These are phyloP conservation scores for Caenorhabditis inopinata DNA, from an alignment of 1,140 invertebrate genomes.

Conservation along the genomic window DNA sequence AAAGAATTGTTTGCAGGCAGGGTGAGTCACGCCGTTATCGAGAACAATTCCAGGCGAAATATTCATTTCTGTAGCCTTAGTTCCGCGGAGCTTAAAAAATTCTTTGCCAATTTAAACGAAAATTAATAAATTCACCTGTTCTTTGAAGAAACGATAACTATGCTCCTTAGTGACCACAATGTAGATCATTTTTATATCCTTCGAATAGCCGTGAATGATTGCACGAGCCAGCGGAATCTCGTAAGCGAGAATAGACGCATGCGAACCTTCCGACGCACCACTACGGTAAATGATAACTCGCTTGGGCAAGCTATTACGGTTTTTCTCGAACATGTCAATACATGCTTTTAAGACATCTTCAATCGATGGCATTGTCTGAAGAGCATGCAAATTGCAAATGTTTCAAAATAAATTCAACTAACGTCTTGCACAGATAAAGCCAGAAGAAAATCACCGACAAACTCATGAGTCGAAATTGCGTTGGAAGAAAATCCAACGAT, in stretches of 20 bases:
- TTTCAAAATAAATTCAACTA: not conserved
- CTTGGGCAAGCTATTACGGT: conserved; percentile 7
- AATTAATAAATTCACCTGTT: conserved; percentile 40
- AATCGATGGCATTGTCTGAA: conserved; percentile 31
- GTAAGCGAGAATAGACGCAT: conserved; percentile 29
- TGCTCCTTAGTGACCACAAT: conserved; percentile 49
- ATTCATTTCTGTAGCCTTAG: conserved; percentile 45
- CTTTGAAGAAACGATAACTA: conserved; percentile 35
- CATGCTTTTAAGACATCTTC: conserved; percentile 24
- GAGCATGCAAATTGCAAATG: not conserved
- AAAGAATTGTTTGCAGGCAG: conserved; percentile 48
- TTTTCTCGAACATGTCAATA: not conserved
- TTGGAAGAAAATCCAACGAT: conserved; percentile 50
- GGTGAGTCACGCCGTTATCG: conserved; percentile 34
- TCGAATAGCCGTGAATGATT: not conserved
- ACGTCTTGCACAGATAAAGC: conserved; percentile 38
- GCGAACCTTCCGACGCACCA: conserved; percentile 48
- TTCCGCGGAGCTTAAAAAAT: not conserved
- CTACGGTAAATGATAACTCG: conserved; percentile 46
- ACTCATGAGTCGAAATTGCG: conserved; percentile 33
- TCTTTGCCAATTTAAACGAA: no score
- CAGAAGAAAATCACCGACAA: conserved; percentile 50
- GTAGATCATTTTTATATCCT: conserved; percentile 43
- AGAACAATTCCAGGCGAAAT: conserved; percentile 44
- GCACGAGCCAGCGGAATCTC: conserved; percentile 40